These are phyloP conservation scores for Drosophila fungiperda DNA, from an alignment of 2,888 invertebrate genomes.

Conservation along the genomic window DNA sequence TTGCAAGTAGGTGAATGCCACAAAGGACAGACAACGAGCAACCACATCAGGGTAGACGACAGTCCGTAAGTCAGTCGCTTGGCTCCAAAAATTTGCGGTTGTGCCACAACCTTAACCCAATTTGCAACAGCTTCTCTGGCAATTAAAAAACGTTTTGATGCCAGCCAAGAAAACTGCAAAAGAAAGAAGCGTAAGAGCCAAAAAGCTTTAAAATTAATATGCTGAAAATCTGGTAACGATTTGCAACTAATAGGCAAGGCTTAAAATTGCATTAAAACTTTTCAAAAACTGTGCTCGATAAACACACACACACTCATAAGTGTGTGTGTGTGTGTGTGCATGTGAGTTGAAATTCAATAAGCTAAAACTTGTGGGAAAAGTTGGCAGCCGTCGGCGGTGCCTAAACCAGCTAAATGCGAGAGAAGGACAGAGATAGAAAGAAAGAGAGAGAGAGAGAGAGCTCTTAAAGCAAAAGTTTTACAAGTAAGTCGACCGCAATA, in stretches of 20 bases:
- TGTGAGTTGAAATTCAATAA: conserved; percentile 65
- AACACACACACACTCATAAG: conserved; percentile 25
- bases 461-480: conserved; percentile 56
- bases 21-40: conserved; percentile 7
- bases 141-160: conserved; percentile 49
- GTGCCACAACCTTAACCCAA: conserved; percentile 69
- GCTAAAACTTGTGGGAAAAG: conserved; percentile 64
- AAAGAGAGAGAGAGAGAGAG: conserved; percentile 2
- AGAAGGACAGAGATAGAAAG: neutral
- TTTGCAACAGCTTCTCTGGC: conserved; percentile 55
- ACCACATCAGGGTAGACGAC: conserved; percentile 26
- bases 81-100: conserved; percentile 7
- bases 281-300: conserved; percentile 41
- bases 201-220: conserved; percentile 67
- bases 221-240: conserved; percentile 71
- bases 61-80: neutral
- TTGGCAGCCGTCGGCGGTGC: conserved; percentile 42
- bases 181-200: conserved; percentile 4
- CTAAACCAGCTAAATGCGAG: conserved; percentile 41
- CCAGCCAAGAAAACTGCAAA: conserved; percentile 2
- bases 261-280: conserved; percentile 79
- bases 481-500: conserved; percentile 30
- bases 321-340: neutral
- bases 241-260: conserved; percentile 74
- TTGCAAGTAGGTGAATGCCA: conserved; percentile 37